These are phyloP conservation scores for Ylistrum balloti DNA, from an alignment of 1,140 invertebrate species.

Conservation along the genomic window DNA sequence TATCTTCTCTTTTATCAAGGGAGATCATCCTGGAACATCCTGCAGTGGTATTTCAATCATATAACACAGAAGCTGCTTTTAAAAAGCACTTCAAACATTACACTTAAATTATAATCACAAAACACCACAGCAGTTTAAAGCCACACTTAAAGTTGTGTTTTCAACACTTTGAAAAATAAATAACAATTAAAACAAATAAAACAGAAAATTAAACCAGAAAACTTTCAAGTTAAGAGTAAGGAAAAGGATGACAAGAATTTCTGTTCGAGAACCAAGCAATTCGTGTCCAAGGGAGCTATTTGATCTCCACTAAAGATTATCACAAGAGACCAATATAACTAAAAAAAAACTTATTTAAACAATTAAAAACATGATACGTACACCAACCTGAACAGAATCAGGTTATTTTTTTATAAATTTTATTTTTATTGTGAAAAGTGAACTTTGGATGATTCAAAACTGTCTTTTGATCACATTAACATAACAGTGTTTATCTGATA, in stretches of 20 bases:
- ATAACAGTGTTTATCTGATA: no score
- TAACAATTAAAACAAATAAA: neutral
- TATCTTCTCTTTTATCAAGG: neutral
- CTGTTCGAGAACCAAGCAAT: neutral
- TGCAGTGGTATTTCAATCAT: no score
- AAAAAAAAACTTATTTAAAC: no score
- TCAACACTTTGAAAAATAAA: neutral
- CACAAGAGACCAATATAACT: no score
- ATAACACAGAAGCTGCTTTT: neutral
- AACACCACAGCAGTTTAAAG: neutral
- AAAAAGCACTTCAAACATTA: neutral
- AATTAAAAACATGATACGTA: no score
- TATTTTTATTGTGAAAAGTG: no score
- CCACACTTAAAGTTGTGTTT: neutral
- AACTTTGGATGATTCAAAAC: no score
- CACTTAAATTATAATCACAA: neutral
- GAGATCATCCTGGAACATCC: neutral
- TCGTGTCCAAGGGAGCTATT: neutral
- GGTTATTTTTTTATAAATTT: no score
- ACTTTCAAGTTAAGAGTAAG: neutral
- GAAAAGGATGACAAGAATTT: neutral
- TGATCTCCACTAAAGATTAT: neutral
- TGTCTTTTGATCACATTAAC: no score
- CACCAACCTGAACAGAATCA: no score
- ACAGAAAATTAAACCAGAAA: neutral